phyloP scores from a whole-genome alignment of 1,140 invertebrate species.

The Tachypleus tridentatus region DNA sequence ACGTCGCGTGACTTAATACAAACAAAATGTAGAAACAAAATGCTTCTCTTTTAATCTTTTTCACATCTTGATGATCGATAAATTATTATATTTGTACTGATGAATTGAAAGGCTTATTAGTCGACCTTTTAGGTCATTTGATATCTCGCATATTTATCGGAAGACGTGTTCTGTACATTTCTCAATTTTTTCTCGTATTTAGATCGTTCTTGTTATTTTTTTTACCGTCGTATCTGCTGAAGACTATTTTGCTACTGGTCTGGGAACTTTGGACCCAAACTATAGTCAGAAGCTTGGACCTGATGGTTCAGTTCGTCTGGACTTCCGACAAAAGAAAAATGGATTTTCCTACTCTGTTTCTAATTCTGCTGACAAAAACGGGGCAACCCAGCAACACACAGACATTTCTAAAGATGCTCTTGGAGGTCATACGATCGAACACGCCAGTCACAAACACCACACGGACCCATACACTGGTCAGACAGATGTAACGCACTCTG shows the following conservation, averaged over 20 bases:
- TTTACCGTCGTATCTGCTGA: neutral
- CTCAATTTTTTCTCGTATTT: too few relatives aligned
- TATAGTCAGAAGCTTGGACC: constrained; percentile 21
- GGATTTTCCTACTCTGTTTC: constrained; percentile 21
- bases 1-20: too few relatives aligned
- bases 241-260: constrained; percentile 20
- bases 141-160: too few relatives aligned
- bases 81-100: too few relatives aligned
- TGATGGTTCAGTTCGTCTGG: constrained; percentile 13
- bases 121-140: too few relatives aligned
- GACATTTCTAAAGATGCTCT: constrained; percentile 12
- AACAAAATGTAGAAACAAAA: too few relatives aligned
- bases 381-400: constrained; percentile 16
- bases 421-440: constrained; percentile 15
- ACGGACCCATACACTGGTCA: constrained; percentile 15
- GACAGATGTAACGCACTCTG: constrained; percentile 12
- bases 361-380: constrained; percentile 12
- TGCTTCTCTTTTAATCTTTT: too few relatives aligned
- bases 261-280: constrained; percentile 19
- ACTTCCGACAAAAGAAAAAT: constrained; percentile 17
- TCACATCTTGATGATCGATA: too few relatives aligned
- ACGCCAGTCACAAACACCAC: constrained; percentile 12
- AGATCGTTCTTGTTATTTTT: too few relatives aligned
- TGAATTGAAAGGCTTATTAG: too few relatives aligned
- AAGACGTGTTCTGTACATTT: too few relatives aligned